These are phyloP conservation scores for Dinomys branickii DNA, from an alignment of 2,113 vertebrate genomes.

Conservation along the genomic window DNA sequence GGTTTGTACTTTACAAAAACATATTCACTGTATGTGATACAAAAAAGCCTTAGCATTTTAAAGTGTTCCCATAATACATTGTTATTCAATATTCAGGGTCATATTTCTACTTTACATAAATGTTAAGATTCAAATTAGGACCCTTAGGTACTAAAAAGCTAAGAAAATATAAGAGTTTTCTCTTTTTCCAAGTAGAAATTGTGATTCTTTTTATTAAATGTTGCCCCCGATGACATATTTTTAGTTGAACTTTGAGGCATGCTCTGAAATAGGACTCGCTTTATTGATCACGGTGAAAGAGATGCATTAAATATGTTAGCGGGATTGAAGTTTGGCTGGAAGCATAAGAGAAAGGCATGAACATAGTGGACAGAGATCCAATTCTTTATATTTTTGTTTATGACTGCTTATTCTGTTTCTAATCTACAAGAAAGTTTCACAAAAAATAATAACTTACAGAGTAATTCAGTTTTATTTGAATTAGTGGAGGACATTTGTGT, in stretches of 20 bases:
- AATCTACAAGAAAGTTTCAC: neutral
- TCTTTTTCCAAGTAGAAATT: neutral
- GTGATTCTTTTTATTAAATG: neutral
- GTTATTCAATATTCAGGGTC: neutral
- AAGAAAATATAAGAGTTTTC: neutral
- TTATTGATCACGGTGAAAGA: neutral
- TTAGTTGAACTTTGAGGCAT: neutral
- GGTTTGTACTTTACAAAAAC: conserved; percentile 27
- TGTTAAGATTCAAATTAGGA: neutral
- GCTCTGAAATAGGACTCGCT: neutral
- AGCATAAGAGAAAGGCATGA: neutral
- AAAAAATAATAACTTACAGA: neutral
- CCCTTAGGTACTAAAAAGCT: neutral
- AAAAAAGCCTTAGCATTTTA: conserved; percentile 27
- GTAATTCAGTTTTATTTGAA: conserved; percentile 44
- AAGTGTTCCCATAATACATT: neutral
- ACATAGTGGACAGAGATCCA: neutral
- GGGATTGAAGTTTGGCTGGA: neutral
- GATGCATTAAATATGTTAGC: neutral
- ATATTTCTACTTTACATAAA: conserved; percentile 41
- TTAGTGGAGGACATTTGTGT: conserved; percentile 63
- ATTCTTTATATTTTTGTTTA: neutral
- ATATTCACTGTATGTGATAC: neutral
- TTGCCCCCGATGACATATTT: neutral
- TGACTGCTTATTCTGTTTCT: neutral